These are phyloP conservation scores for Drosophila mayaguana DNA, from an alignment of 2,888 invertebrate genomes.

Conservation along the genomic window DNA sequence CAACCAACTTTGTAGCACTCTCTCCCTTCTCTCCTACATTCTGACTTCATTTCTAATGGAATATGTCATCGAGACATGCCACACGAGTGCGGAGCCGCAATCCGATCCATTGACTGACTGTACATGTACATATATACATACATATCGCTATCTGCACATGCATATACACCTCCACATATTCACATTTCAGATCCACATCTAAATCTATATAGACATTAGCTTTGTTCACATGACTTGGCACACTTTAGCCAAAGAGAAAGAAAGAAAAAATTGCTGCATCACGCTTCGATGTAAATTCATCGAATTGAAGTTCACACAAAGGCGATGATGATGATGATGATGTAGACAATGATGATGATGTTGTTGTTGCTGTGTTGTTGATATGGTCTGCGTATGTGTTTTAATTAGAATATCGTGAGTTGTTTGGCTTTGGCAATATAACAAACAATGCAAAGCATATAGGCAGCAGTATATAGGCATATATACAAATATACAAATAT, in stretches of 20 bases:
- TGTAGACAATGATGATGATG: constrained; percentile 23
- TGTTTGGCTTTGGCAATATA: constrained; percentile 77
- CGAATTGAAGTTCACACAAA: constrained; percentile 60
- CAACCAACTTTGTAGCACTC: neutral
- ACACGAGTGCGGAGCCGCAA: constrained; percentile 41
- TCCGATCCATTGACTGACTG: constrained; percentile 52
- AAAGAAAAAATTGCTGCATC: constrained; percentile 51
- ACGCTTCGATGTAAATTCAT: constrained; percentile 73
- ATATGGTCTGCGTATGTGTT: constrained; percentile 64
- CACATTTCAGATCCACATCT: constrained; percentile 43
- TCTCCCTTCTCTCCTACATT: neutral
- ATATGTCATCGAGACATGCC: constrained; percentile 68
- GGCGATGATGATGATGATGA: constrained; percentile 30
- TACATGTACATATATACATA: constrained; percentile 19
- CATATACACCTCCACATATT: neutral
- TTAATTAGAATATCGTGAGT: constrained; percentile 79
- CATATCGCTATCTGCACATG: neutral
- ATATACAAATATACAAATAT: constrained; percentile 5
- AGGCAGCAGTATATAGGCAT: neutral
- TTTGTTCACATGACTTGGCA: constrained; percentile 71
- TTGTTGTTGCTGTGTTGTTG: constrained; percentile 28
- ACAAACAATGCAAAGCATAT: constrained; percentile 62
- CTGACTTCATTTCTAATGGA: constrained; percentile 60
- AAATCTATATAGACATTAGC: constrained; percentile 68
- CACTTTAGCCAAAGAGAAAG: constrained; percentile 47